Evolutionary conservation across 2,113 vertebrate genomes (phyloP).

Genomic region (Tylochromis polylepis): DNA sequence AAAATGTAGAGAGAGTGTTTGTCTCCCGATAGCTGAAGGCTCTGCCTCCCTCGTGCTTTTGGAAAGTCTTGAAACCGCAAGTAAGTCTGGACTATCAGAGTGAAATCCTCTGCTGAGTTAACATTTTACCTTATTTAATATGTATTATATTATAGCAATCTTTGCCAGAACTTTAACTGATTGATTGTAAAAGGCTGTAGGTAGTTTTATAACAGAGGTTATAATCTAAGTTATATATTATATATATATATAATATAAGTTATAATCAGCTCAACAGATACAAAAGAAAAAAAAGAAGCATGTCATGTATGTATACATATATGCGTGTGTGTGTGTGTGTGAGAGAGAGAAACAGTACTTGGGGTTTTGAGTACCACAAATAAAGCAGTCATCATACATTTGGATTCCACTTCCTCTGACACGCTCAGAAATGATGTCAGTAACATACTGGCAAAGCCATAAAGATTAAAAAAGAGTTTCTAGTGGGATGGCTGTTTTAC

Average conservation of each 20-base stretch:
- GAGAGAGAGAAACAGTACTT: neutral
- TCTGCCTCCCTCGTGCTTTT: neutral
- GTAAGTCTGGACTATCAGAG: neutral
- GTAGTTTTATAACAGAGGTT: neutral
- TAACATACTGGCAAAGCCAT: neutral
- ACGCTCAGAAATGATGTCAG: neutral
- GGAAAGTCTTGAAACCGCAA: neutral
- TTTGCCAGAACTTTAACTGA: neutral
- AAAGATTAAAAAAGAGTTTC: accelerated
- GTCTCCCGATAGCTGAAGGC: neutral
- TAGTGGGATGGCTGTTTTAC: accelerated
- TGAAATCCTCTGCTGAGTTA: neutral
- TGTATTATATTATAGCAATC: neutral
- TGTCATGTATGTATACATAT: neutral
- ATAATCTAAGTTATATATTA: no score
- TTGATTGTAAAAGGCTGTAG: neutral
- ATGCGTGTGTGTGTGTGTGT: neutral
- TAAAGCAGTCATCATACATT: neutral
- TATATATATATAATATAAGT: no score
- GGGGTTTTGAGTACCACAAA: neutral
- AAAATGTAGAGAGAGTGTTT: no score
- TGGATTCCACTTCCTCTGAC: neutral
- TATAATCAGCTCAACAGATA: neutral
- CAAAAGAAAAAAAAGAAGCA: neutral
- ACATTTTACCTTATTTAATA: neutral